Evolutionary conservation across 2,888 invertebrate species (phyloP), one percentile per base, ranked within the genome.

Genomic region (Rotaria socialis): DNA sequence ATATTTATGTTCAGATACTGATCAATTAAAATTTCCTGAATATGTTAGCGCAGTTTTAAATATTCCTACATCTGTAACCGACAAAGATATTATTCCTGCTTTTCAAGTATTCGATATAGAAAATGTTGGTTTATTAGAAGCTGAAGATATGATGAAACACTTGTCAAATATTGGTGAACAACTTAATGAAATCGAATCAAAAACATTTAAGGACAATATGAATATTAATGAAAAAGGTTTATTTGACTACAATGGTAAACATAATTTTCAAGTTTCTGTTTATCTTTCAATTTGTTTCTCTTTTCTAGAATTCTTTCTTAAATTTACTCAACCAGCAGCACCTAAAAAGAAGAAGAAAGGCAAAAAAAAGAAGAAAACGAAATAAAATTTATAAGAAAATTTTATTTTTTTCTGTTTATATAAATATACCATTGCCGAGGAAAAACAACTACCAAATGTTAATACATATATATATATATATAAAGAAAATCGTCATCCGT

Each of bases 1-100:
- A 52, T 52, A 14, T 16, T 52, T 16, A 16, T 52, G 1, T 52
- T 52, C 1, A 67, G 67, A 67, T 41, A 67, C 35, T 16, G 67
- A 67, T 67, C 67, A 67, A 67, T 19, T 67, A 19, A 67, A 67
- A 67, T 67, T 67, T 67, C 67, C 67, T 67, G 67, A 67, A 27
- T 67, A 67, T 67, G 67, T 67, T 7, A 67, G 5, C 16, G 67
- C 67, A 35, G n/a, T 35, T 27, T 5, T 41, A 27, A 67, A 35
- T 67, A 35, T 67, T 67, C 67, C 67, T n/a, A 16, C 35, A 67
- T 67, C 67, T 19, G 67, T 67, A 16, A 67, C 67, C n/a, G 67
- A 67, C 19, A 11, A 27, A 67, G 67, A 67, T 16, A 27, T 67
- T 19, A 19, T 67, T 35, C 67, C 67, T 11, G 67, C 67, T 5